A percentile compares a stretch with the other conserved stretches of the same genome.
These are phyloP conservation scores for Eupsittula cactorum DNA, from an alignment of 2,113 vertebrate species.

Conservation along the genomic window DNA sequence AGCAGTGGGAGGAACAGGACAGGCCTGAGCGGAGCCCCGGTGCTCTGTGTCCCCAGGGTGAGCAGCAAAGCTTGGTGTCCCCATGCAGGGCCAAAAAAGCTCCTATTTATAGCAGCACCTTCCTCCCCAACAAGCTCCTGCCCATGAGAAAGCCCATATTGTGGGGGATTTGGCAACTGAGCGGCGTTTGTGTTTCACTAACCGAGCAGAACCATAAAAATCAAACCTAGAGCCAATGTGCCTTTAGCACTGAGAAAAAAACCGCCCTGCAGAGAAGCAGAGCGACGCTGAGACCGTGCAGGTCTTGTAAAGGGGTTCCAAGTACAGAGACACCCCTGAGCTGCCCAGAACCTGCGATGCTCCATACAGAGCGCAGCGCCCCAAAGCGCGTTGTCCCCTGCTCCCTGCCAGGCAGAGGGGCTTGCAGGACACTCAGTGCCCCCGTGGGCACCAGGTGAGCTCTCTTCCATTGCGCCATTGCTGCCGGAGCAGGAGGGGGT, in stretches of 20 bases:
- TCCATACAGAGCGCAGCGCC: background rate
- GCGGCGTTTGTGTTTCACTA: conserved; percentile 45
- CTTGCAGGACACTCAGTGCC: accelerated
- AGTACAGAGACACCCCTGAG: background rate
- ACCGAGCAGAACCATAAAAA: conserved; percentile 57
- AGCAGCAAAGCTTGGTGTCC: conserved; percentile 72
- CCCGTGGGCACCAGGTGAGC: background rate
- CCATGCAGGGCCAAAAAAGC: conserved; percentile 31
- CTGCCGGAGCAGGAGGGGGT: background rate
- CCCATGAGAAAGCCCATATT: conserved; percentile 11
- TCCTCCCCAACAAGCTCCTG: background rate
- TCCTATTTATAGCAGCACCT: conserved; percentile 54
- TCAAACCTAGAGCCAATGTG: background rate
- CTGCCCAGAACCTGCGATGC: background rate
- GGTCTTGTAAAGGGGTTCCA: background rate
- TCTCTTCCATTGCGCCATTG: background rate
- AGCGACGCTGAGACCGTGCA: background rate
- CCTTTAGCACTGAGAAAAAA: background rate
- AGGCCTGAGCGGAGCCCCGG: background rate
- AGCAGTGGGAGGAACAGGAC: background rate
- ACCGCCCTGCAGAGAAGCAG: background rate
- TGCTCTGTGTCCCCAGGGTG: background rate
- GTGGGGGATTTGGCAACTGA: conserved; percentile 35
- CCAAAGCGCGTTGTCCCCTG: background rate
- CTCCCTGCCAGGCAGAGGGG: accelerated